Percentiles rank a stretch among this genome's conserved stretches.
These are phyloP conservation scores for Archaeoteleia sp. DNA, from an alignment of 2,888 invertebrate genomes.

Conservation along the genomic window DNA sequence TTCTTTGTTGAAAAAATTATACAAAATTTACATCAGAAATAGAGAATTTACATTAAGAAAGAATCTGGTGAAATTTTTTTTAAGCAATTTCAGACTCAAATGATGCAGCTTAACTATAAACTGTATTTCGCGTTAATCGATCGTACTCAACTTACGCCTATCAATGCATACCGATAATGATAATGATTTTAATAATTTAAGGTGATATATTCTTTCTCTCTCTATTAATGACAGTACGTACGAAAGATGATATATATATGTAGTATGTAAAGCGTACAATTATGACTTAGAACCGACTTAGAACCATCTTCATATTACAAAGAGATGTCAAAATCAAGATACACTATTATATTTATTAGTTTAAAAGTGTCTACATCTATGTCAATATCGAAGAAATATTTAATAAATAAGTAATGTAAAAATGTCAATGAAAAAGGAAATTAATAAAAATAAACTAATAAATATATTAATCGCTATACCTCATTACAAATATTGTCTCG, in stretches of 20 bases:
- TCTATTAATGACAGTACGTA: slow-evolving; percentile 43
- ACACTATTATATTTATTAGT: background rate
- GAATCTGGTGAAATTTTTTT: background rate
- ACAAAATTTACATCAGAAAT: background rate
- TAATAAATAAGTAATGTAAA: too few species aligned
- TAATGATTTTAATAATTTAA: slow-evolving; percentile 46
- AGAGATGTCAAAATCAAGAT: slow-evolving; percentile 4
- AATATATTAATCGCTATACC: too few species aligned
- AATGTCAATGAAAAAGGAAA: too few species aligned
- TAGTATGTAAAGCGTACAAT: slow-evolving; percentile 47
- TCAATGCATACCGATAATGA: slow-evolving; percentile 48
- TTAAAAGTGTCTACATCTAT: too few species aligned
- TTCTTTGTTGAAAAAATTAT: too few species aligned
- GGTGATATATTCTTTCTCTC: too few species aligned
- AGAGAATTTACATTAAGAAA: background rate
- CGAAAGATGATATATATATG: slow-evolving; percentile 50
- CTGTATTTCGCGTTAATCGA: slow-evolving; percentile 34
- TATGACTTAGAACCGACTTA: slow-evolving; percentile 19
- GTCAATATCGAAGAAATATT: too few species aligned
- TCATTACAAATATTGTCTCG: too few species aligned
- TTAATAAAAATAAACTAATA: too few species aligned
- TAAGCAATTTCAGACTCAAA: slow-evolving; percentile 14
- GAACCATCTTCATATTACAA: slow-evolving; percentile 28
- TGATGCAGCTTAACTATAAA: slow-evolving; percentile 25
- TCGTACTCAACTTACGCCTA: slow-evolving; percentile 48